These are phyloP conservation scores for Alouatta palliata DNA, from an alignment of 2,113 vertebrate species.

Conservation along the genomic window DNA sequence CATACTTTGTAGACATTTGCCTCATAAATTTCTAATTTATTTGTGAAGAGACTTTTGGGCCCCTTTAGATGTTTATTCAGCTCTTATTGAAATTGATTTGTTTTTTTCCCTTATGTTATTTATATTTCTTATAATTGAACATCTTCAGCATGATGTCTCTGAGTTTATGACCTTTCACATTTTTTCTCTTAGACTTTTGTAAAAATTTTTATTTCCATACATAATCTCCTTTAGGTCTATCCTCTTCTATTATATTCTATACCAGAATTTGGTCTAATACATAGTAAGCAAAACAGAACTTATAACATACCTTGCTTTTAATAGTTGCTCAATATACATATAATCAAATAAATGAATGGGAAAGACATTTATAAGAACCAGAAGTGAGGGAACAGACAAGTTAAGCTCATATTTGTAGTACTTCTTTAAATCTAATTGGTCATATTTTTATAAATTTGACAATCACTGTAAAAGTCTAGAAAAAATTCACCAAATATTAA, in stretches of 20 bases:
- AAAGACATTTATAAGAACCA: not conserved
- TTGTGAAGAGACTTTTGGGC: not conserved
- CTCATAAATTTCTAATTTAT: not conserved
- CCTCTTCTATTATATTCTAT: not conserved
- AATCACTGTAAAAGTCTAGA: not conserved
- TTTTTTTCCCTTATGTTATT: not conserved
- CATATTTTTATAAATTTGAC: not conserved
- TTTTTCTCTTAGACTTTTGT: not conserved
- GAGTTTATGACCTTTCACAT: not conserved
- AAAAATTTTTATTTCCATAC: not conserved
- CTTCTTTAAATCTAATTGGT: not conserved
- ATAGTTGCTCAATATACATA: not conserved
- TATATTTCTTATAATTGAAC: not conserved
- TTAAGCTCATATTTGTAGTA: not conserved
- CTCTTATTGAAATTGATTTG: not conserved
- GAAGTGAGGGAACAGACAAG: not conserved
- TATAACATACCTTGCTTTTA: not conserved
- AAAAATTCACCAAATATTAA: not conserved
- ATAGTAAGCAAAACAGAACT: not conserved
- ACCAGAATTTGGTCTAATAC: not conserved
- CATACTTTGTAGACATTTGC: not conserved
- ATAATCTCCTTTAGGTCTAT: not conserved
- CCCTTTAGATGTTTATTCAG: not conserved
- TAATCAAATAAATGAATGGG: not conserved
- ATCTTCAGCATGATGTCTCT: not conserved